Percentiles rank a stretch among this genome's conserved stretches.
Evolutionary conservation across 2,113 vertebrate species (phyloP).

Genomic region (Zonotrichia leucophrys): DNA sequence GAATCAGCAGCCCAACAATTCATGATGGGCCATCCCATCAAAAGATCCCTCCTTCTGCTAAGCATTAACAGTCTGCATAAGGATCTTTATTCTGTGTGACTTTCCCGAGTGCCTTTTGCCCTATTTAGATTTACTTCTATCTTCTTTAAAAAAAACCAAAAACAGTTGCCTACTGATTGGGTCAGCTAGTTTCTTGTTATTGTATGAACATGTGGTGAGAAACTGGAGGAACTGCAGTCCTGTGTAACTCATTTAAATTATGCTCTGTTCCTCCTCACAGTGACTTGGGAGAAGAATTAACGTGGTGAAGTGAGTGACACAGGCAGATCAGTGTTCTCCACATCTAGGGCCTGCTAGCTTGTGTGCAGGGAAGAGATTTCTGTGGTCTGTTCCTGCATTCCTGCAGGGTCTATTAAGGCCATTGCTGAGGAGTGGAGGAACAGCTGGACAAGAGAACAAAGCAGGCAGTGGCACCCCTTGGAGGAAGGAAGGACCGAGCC

Average conservation of each 20-base stretch:
- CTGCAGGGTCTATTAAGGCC: constrained; percentile 75
- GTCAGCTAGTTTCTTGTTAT: neutral
- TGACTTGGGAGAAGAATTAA: neutral
- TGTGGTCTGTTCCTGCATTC: constrained; percentile 67
- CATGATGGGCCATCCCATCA: neutral
- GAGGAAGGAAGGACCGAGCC: constrained; percentile 77
- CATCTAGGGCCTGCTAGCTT: neutral
- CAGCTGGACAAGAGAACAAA: constrained; percentile 81
- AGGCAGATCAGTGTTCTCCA: neutral
- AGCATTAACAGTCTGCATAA: neutral
- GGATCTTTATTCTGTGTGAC: neutral
- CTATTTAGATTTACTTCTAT: neutral
- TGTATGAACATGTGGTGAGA: neutral
- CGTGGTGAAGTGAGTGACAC: neutral
- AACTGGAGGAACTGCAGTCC: neutral
- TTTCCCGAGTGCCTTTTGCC: neutral
- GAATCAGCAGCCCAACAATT: neutral
- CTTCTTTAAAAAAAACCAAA: neutral
- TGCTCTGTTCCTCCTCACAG: neutral
- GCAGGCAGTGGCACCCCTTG: constrained; percentile 76
- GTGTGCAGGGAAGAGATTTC: constrained; percentile 16
- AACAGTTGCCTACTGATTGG: neutral
- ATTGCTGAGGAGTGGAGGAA: constrained; percentile 68
- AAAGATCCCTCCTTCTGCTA: neutral
- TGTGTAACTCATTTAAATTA: neutral